Conservation (phyloP, 64 coral and sea anemone genomes). For the Acropora tenuis region DNA sequence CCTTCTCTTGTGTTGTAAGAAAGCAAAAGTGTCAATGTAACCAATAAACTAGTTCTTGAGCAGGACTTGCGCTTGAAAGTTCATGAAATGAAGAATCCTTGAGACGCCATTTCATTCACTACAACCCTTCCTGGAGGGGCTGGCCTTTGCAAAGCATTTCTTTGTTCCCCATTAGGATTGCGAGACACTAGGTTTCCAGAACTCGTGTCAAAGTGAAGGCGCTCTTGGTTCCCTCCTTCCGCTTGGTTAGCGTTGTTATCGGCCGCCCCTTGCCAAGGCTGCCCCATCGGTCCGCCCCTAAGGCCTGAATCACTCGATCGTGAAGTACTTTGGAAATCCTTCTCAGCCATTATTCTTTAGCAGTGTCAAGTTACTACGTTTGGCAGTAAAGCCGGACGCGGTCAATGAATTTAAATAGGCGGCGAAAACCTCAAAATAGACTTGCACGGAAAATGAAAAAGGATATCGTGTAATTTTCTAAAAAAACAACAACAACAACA, state of each 20-base stretch:
- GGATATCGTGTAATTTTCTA: too few relatives aligned
- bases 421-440: neutral
- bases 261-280: neutral
- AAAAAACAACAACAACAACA: too few relatives aligned
- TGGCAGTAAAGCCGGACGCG: neutral
- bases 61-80: neutral
- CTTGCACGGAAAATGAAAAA: too few relatives aligned
- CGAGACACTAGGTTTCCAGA: neutral
- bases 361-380: neutral
- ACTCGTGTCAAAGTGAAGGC: slow-evolving; percentile 1
- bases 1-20: neutral
- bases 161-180: neutral
- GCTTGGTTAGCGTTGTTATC: neutral
- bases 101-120: slow-evolving; percentile 16
- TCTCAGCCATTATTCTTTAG: neutral
- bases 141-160: neutral
- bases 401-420: too few relatives aligned
- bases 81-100: slow-evolving; percentile 18
- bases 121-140: neutral
- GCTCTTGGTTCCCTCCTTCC: slow-evolving; percentile 2
- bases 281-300: neutral
- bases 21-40: neutral
- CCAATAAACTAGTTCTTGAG: neutral
- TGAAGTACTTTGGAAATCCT: neutral
- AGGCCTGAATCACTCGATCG: neutral